These are phyloP conservation scores for Melierax canorus DNA, from an alignment of 2,113 vertebrate genomes.

Conservation along the genomic window DNA sequence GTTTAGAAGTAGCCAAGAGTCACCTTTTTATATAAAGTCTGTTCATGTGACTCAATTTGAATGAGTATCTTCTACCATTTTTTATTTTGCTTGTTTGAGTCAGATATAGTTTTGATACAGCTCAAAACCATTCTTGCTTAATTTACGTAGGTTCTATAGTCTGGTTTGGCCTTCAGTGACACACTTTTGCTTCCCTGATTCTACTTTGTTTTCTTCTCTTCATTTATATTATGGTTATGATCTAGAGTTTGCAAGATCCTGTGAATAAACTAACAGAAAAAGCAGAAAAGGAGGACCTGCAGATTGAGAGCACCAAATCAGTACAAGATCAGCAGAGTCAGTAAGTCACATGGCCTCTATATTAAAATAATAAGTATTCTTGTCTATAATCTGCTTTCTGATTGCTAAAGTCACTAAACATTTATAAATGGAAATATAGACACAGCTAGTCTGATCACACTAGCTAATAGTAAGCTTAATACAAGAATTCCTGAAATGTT, in stretches of 20 bases:
- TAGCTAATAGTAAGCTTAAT: background rate
- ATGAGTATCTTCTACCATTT: background rate
- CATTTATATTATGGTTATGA: background rate
- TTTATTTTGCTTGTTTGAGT: background rate
- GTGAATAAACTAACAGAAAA: conserved; percentile 78
- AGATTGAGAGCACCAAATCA: conserved; percentile 36
- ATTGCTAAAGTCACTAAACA: background rate
- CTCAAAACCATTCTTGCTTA: background rate
- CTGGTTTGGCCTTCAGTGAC: background rate
- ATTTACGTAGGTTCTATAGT: background rate
- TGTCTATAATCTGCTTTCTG: background rate
- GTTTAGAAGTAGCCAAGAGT: background rate
- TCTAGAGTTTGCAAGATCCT: conserved; percentile 82
- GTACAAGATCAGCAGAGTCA: conserved; percentile 67
- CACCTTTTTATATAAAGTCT: background rate
- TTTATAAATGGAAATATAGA: background rate
- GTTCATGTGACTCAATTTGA: background rate
- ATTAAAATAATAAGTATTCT: background rate
- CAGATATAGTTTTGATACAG: background rate
- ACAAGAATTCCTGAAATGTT: background rate
- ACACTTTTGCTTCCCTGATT: background rate
- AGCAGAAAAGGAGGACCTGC: conserved; percentile 72
- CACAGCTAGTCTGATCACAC: background rate
- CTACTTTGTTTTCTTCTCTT: background rate
- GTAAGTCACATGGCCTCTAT: conserved; percentile 71